Conservation (phyloP, 1,140 invertebrate species). For the Hycleus phaleratus region DNA sequence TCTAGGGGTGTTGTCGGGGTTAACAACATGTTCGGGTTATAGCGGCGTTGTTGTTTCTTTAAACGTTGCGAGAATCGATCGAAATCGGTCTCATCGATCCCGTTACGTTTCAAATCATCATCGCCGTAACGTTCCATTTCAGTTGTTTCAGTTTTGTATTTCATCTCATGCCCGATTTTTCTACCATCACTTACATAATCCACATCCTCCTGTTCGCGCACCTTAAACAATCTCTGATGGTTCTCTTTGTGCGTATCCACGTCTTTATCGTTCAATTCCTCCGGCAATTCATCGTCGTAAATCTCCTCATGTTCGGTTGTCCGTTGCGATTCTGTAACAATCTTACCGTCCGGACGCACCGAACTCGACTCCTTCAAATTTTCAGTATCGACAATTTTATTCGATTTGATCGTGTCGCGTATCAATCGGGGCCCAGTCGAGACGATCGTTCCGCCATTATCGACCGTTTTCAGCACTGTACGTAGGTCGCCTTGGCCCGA, state of each 20-base stretch:
- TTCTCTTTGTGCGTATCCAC: conserved; percentile 49
- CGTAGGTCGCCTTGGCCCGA: conserved; percentile 59
- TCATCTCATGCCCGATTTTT: conserved; percentile 64
- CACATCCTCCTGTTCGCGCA: conserved; percentile 60
- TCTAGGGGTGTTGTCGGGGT: conserved; percentile 48
- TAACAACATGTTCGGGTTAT: neutral
- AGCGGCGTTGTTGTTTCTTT: neutral
- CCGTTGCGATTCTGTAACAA: conserved; percentile 73
- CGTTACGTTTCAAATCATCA: conserved; percentile 48
- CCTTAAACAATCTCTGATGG: conserved; percentile 44
- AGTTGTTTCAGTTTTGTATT: conserved; percentile 68
- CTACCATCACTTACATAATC: conserved; percentile 69
- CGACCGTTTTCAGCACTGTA: conserved; percentile 55
- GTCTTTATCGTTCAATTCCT: conserved; percentile 37
- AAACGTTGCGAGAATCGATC: conserved; percentile 54
- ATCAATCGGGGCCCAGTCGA: conserved; percentile 60
- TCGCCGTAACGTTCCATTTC: conserved; percentile 57
- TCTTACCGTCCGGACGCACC: conserved; percentile 61
- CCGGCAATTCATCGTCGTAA: conserved; percentile 64
- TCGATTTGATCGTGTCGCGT: conserved; percentile 66
- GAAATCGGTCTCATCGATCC: conserved; percentile 59
- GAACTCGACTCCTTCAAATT: conserved; percentile 52
- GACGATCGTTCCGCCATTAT: conserved; percentile 44
- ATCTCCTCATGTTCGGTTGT: conserved; percentile 78
- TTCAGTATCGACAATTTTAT: conserved; percentile 76